phyloP scores from a whole-genome alignment of 2,888 invertebrate genomes.

The Carpatolechia fugitivella region DNA sequence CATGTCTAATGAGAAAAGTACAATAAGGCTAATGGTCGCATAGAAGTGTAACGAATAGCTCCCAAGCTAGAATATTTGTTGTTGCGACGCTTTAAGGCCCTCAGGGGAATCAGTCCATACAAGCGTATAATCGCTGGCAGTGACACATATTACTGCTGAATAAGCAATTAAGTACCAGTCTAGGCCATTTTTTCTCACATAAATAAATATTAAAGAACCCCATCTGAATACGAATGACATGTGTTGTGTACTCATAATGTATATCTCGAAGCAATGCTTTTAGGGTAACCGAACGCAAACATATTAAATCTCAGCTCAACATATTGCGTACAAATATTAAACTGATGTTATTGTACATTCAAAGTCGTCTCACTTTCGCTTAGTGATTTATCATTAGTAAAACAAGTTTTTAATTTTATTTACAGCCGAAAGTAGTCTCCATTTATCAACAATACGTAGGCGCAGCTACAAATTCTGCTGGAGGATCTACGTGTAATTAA shows the following conservation, averaged over 20 bases:
- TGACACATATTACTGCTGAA: constrained; percentile 62
- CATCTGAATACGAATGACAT: not conserved
- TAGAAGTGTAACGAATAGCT: no score
- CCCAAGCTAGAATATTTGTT: no score
- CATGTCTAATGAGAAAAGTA: no score
- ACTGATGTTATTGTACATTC: not conserved
- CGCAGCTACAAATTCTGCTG: constrained; percentile 44
- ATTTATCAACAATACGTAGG: constrained; percentile 42
- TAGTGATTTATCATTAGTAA: not conserved
- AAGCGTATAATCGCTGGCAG: constrained; percentile 62
- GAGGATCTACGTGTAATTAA: constrained; percentile 44
- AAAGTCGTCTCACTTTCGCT: constrained; percentile 1
- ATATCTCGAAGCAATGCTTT: constrained; percentile 35
- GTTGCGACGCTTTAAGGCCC: constrained; percentile 39
- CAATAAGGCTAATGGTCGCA: no score
- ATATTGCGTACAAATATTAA: not conserved
- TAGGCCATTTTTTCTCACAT: constrained; percentile 50
- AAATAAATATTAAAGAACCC: constrained; percentile 51
- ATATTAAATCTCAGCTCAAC: constrained; percentile 8
- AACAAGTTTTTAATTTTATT: constrained; percentile 21
- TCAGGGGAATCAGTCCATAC: constrained; percentile 52
- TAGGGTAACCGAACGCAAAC: constrained; percentile 32
- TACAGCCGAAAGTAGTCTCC: constrained; percentile 24
- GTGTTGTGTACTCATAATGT: not conserved
- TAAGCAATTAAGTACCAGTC: constrained; percentile 51